Evolutionary conservation across 2,888 invertebrate species (phyloP).

Genomic region (Heliconius erato): DNA sequence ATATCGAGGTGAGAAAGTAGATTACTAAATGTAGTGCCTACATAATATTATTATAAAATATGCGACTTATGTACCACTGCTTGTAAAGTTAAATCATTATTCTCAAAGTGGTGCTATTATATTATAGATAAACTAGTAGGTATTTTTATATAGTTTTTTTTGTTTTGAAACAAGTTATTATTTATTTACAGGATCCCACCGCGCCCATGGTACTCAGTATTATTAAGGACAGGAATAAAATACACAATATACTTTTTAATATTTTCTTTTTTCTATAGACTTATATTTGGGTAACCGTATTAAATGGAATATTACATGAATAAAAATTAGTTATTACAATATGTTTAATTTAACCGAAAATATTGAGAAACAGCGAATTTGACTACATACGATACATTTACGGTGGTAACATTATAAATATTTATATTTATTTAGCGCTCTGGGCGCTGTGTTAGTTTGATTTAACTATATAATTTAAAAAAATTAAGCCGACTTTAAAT

Average conservation of each 20-base stretch:
- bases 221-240: slow-evolving; percentile 67
- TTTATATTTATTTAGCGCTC: too few relatives aligned
- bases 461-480: too few relatives aligned
- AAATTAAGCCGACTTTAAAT: too few relatives aligned
- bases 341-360: too few relatives aligned
- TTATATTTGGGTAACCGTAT: slow-evolving; percentile 67
- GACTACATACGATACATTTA: too few relatives aligned
- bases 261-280: slow-evolving; percentile 74
- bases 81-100: neutral
- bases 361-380: too few relatives aligned
- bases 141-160: neutral
- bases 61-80: neutral
- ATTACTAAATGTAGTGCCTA: slow-evolving; percentile 34
- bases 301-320: slow-evolving; percentile 18
- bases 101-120: neutral
- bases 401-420: too few relatives aligned
- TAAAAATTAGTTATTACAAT: neutral
- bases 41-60: slow-evolving; percentile 29
- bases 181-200: slow-evolving; percentile 70
- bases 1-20: slow-evolving; percentile 48
- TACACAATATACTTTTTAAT: slow-evolving; percentile 71
- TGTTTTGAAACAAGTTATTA: slow-evolving; percentile 14
- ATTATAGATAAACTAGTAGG: neutral
- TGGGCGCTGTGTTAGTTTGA: too few relatives aligned
- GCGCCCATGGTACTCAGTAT: slow-evolving; percentile 58